These are phyloP conservation scores for Oreocharis arfaki DNA, from an alignment of 2,113 vertebrate species.

Conservation along the genomic window DNA sequence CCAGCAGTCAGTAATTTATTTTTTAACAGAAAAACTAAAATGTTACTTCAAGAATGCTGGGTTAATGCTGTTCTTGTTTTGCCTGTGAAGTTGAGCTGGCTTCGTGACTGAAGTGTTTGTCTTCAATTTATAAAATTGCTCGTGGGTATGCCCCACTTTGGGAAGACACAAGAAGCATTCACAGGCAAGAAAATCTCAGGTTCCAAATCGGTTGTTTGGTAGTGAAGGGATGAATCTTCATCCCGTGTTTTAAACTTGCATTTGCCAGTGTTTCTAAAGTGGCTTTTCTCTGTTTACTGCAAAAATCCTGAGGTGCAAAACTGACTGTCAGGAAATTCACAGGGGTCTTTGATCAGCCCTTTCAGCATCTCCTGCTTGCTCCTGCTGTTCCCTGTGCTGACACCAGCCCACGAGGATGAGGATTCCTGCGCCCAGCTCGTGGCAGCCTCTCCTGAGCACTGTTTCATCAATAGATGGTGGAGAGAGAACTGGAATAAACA, in stretches of 20 bases:
- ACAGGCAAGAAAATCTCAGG: not conserved
- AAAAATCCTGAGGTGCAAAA: not conserved
- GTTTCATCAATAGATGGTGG: not conserved
- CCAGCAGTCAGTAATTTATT: constrained; percentile 23
- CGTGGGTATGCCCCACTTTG: constrained; percentile 13
- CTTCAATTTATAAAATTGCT: constrained; percentile 28
- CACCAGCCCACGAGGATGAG: accelerated
- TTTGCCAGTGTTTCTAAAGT: not conserved
- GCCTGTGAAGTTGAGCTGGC: constrained; percentile 17
- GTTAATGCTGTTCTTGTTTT: constrained; percentile 46
- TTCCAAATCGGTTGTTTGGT: not conserved
- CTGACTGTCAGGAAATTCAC: not conserved
- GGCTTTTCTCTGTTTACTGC: not conserved
- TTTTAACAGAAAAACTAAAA: constrained; percentile 43
- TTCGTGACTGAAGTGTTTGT: constrained; percentile 32
- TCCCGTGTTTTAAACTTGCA: not conserved
- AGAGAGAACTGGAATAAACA: not conserved
- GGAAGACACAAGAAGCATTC: constrained; percentile 12
- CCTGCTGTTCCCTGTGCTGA: not conserved
- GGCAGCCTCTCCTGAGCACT: not conserved
- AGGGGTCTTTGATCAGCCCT: not conserved
- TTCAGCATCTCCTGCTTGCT: not conserved
- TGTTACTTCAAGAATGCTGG: not conserved
- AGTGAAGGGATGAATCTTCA: not conserved
- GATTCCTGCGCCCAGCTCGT: not conserved